Conservation (phyloP, 2,113 vertebrate genomes). For the Tor tambroides region DNA sequence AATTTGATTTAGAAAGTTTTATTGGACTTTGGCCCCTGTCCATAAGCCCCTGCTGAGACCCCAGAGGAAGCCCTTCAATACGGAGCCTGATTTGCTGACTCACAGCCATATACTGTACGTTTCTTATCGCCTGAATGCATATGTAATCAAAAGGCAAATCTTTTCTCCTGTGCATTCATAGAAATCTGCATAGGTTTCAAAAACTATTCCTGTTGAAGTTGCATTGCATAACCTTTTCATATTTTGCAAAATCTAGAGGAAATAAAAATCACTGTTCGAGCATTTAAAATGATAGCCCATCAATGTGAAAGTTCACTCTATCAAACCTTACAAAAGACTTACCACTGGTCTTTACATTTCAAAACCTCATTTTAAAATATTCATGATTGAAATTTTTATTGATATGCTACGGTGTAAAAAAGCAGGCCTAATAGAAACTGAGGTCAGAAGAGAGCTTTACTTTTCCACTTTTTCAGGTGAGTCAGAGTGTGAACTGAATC, state of each 20-base stretch:
- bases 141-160: slow-evolving; percentile 8
- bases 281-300: neutral
- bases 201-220: neutral
- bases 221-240: neutral
- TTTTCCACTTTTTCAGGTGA: slow-evolving; percentile 21
- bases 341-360: neutral
- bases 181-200: slow-evolving; percentile 23
- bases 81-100: slow-evolving; percentile 12
- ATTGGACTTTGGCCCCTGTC: slow-evolving; percentile 38
- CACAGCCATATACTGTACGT: slow-evolving; percentile 22
- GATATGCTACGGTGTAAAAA: neutral
- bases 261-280: neutral
- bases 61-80: slow-evolving; percentile 33
- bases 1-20: slow-evolving; percentile 42
- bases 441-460: neutral
- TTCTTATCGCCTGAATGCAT: slow-evolving; percentile 10
- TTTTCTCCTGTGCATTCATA: neutral
- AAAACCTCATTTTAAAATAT: neutral
- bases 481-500: slow-evolving; percentile 55
- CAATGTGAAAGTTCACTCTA: neutral
- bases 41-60: slow-evolving; percentile 32
- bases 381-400: neutral
- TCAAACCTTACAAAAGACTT: neutral
- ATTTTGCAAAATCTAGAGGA: neutral
- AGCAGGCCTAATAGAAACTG: neutral